These are phyloP conservation scores for Pandemis heparana DNA, from an alignment of 2,888 invertebrate genomes.

Conservation along the genomic window DNA sequence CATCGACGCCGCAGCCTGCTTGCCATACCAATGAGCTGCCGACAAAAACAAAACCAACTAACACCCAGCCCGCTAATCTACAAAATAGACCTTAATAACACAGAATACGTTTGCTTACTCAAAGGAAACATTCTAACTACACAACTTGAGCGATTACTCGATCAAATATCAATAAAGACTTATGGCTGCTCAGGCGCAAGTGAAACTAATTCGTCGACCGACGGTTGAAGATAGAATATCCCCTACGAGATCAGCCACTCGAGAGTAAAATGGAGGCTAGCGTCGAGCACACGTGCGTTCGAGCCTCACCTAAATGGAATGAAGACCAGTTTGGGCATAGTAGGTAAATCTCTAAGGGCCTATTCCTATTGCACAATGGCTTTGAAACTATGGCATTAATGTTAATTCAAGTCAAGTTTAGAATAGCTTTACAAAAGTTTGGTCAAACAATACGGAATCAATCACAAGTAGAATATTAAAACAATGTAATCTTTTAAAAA, in stretches of 20 bases:
- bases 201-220: conserved; percentile 50
- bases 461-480: conserved; percentile 10
- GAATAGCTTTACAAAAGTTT: conserved; percentile 11
- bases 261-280: conserved; percentile 59
- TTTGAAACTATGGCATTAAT: conserved; percentile 22
- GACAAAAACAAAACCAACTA: conserved; percentile 57
- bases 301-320: conserved; percentile 80
- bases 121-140: conserved; percentile 51
- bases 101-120: conserved; percentile 51
- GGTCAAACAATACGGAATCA: conserved; percentile 1
- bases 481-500: conserved; percentile 14
- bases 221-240: conserved; percentile 51
- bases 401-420: conserved; percentile 11
- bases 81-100: conserved; percentile 51
- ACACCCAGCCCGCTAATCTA: conserved; percentile 43
- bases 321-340: conserved; percentile 70
- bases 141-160: conserved; percentile 63
- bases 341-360: conserved; percentile 40
- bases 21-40: conserved; percentile 70
- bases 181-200: conserved; percentile 48
- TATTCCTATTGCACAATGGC: conserved; percentile 32
- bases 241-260: conserved; percentile 35
- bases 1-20: conserved; percentile 78
- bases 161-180: conserved; percentile 60
- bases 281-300: conserved; percentile 79